phyloP scores from a whole-genome alignment of 2,797 vertebrate genomes.

The Cryptoblepharus egeriae region DNA sequence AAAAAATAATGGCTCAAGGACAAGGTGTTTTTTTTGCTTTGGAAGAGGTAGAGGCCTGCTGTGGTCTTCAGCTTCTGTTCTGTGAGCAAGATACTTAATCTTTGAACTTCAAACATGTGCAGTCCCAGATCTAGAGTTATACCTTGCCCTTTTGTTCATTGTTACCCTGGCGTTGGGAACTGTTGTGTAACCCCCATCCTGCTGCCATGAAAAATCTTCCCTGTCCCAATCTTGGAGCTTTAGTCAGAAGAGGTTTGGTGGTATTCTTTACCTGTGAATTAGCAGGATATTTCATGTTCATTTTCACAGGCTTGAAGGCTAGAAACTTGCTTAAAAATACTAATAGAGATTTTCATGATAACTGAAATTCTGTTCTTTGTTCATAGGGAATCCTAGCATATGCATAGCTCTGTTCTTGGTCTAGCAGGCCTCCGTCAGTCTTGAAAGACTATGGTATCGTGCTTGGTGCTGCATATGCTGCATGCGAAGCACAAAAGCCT shows the following conservation, averaged over 20 bases:
- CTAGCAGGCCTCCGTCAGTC: no score
- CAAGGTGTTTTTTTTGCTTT: conserved; percentile 51
- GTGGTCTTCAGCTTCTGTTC: conserved; percentile 48
- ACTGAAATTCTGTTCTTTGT: not conserved
- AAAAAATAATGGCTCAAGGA: no score
- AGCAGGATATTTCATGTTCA: not conserved
- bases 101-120: conserved; percentile 51
- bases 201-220: not conserved
- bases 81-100: conserved; percentile 46
- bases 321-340: not conserved
- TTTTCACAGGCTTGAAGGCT: not conserved
- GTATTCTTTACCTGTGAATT: not conserved
- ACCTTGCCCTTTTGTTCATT: conserved; percentile 1
- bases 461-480: no score
- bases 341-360: not conserved
- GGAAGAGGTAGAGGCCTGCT: conserved; percentile 43
- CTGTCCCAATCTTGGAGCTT: no score
- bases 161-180: conserved; percentile 22
- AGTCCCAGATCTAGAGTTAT: conserved; percentile 50
- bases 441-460: no score
- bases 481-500: no score
- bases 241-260: not conserved
- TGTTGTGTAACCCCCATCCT: conserved; percentile 30
- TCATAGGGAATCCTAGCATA: not conserved
- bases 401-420: not conserved